A percentile compares a stretch with the other conserved stretches of the same genome.
Conservation (phyloP, 2,888 invertebrate genomes). For the Sericinus montela region DNA sequence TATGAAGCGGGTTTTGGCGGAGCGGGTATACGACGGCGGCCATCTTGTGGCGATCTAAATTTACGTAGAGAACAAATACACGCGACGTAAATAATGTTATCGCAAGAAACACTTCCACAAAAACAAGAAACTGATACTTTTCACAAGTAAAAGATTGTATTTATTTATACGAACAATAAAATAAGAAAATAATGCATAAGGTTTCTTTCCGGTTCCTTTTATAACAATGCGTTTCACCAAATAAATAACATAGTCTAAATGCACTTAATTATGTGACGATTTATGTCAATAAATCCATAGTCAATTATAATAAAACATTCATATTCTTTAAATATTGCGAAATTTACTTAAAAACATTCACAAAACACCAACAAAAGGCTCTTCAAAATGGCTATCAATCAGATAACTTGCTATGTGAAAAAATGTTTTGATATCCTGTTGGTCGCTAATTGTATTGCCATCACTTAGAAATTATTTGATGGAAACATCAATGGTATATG, state of each 20-base stretch:
- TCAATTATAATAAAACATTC: slow-evolving; percentile 23
- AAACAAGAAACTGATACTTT: slow-evolving; percentile 26
- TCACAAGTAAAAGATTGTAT: slow-evolving; percentile 33
- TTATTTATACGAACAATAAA: slow-evolving; percentile 37
- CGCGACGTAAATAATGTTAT: slow-evolving; percentile 65
- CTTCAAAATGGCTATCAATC: slow-evolving; percentile 79
- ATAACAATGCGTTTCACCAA: slow-evolving; percentile 59
- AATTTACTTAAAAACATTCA: slow-evolving; percentile 75
- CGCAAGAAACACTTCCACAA: slow-evolving; percentile 24
- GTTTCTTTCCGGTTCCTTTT: slow-evolving; percentile 69
- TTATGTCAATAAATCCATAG: slow-evolving; percentile 24
- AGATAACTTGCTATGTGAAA: slow-evolving; percentile 67
- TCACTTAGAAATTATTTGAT: slow-evolving; percentile 46
- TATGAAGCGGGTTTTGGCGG: slow-evolving; percentile 73
- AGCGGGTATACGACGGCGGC: slow-evolving; percentile 74
- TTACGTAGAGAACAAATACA: slow-evolving; percentile 74
- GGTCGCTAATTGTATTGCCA: slow-evolving; percentile 68
- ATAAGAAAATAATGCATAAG: slow-evolving; percentile 49
- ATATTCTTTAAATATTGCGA: slow-evolving; percentile 52
- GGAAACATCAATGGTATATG: slow-evolving; percentile 23
- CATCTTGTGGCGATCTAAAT: slow-evolving; percentile 78
- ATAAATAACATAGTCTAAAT: slow-evolving; percentile 51
- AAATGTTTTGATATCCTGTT: slow-evolving; percentile 73
- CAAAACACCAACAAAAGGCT: slow-evolving; percentile 80
- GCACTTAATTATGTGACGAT: slow-evolving; percentile 34